Percentiles rank a stretch among this genome's conserved stretches.
Conservation (phyloP, 23 tunicate species). For the Styela plicata region DNA sequence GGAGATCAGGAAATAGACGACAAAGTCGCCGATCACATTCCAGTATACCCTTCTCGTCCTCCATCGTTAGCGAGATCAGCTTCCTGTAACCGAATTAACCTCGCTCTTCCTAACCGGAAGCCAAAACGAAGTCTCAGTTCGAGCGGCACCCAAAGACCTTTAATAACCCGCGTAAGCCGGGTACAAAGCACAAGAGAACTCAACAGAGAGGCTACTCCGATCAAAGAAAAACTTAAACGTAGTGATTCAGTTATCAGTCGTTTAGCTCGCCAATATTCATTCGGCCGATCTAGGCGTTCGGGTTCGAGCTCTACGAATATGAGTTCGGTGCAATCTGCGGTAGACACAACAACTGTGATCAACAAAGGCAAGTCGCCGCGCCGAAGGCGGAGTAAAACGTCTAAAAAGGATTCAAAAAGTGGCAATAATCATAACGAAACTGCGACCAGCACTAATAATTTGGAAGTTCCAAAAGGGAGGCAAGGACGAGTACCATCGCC, state of each 20-base stretch:
- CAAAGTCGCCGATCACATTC: slow-evolving; percentile 12
- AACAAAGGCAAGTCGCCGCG: neutral
- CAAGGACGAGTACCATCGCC: slow-evolving; percentile 5
- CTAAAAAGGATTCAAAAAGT: slow-evolving; percentile 4
- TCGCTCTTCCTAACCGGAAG: slow-evolving; percentile 7
- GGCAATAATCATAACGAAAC: neutral
- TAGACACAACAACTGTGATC: slow-evolving; percentile 11
- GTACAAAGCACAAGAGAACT: neutral
- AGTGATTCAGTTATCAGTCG: slow-evolving; percentile 21
- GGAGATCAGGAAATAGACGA: slow-evolving; percentile 17
- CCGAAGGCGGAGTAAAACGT: slow-evolving; percentile 2
- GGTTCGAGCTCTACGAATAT: slow-evolving; percentile 14
- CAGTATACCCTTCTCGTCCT: neutral
- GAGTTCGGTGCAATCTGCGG: slow-evolving; percentile 4
- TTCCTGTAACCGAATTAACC: slow-evolving; percentile 28
- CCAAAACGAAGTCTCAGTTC: slow-evolving; percentile 27
- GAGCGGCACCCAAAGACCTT: slow-evolving; percentile 20
- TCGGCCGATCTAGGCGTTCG: slow-evolving; percentile 20
- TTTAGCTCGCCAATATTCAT: slow-evolving; percentile 24
- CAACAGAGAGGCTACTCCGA: slow-evolving; percentile 6
- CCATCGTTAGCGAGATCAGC: slow-evolving; percentile 18
- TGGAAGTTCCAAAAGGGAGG: neutral
- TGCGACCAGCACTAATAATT: neutral
- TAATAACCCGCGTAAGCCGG: neutral
- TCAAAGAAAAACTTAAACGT: slow-evolving; percentile 11